A percentile compares a stretch with the other conserved stretches of the same genome.
Conservation (phyloP, 2,797 vertebrate species). For the Gorsachius magnificus region DNA sequence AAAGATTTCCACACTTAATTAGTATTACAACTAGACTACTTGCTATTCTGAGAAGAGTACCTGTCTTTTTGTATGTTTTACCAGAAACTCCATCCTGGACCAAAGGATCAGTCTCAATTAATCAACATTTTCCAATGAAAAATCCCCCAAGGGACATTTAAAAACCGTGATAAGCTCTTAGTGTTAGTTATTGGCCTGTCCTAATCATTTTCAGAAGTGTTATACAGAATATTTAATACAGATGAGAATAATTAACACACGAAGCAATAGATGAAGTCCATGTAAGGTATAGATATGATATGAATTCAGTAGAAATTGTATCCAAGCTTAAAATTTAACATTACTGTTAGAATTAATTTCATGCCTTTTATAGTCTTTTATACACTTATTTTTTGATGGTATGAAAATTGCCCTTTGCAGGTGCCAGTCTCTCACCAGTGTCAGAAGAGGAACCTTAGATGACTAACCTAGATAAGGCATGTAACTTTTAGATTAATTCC, state of each 20-base stretch:
- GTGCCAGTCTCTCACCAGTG: background rate
- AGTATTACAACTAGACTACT: constrained; percentile 39
- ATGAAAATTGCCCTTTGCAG: constrained; percentile 29
- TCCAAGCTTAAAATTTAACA: constrained; percentile 31
- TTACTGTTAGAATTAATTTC: constrained; percentile 52
- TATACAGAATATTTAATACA: constrained; percentile 64
- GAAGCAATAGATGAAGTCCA: constrained; percentile 53
- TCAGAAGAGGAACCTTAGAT: constrained; percentile 10
- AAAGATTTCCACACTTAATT: constrained; percentile 59
- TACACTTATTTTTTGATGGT: constrained; percentile 1
- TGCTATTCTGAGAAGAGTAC: constrained; percentile 29
- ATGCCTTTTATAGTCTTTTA: constrained; percentile 31
- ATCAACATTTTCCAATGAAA: constrained; percentile 63
- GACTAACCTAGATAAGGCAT: constrained; percentile 2
- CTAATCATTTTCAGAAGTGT: constrained; percentile 65
- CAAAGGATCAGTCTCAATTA: constrained; percentile 56
- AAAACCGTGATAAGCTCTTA: constrained; percentile 53
- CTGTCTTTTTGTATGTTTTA: constrained; percentile 41
- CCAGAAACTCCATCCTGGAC: constrained; percentile 40
- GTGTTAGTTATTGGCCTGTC: constrained; percentile 52
- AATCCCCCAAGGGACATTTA: constrained; percentile 50
- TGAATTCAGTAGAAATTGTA: constrained; percentile 36
- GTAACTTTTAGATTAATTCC: constrained; percentile 43
- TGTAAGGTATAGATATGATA: constrained; percentile 43
- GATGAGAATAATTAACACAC: constrained; percentile 64